A percentile compares a stretch with the other conserved stretches of the same genome.
These are phyloP conservation scores for Channa argus DNA, from an alignment of 2,113 vertebrate genomes.

Conservation along the genomic window DNA sequence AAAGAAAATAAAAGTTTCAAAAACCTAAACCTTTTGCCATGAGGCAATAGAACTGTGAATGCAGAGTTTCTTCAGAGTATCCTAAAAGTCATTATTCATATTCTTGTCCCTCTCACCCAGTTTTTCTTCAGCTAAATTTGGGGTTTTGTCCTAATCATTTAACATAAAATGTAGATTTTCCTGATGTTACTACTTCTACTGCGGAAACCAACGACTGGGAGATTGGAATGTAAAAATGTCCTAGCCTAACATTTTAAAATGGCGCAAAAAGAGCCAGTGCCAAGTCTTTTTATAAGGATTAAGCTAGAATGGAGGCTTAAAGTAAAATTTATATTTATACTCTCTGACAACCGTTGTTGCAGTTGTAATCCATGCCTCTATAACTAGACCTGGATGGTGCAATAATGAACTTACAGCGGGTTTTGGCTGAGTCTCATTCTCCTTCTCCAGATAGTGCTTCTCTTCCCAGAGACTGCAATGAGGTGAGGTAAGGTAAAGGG, in stretches of 20 bases:
- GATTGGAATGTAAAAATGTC: slow-evolving; percentile 9
- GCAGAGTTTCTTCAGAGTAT: no score
- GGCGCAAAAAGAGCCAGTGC: slow-evolving; percentile 3
- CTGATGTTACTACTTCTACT: no score
- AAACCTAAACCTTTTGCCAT: no score
- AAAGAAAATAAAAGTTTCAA: no score
- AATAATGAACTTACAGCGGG: slow-evolving; percentile 84
- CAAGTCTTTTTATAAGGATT: slow-evolving; percentile 38
- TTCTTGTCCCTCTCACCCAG: no score
- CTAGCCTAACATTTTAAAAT: slow-evolving; percentile 7
- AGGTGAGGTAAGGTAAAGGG: slow-evolving; percentile 4
- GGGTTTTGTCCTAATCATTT: no score
- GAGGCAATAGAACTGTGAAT: no score
- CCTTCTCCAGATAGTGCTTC: slow-evolving; percentile 85
- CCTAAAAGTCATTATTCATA: no score
- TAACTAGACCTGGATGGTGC: slow-evolving; percentile 38
- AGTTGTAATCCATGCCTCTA: slow-evolving; percentile 47
- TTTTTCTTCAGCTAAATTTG: no score
- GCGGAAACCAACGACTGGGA: neutral
- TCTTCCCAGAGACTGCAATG: slow-evolving; percentile 85
- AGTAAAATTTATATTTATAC: slow-evolving; percentile 51
- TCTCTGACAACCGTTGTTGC: slow-evolving; percentile 33
- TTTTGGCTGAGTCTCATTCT: slow-evolving; percentile 84
- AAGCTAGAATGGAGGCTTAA: slow-evolving; percentile 38
- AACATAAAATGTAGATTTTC: no score